Conservation (phyloP, 2,113 vertebrate genomes). For the Ceuthmochares aereus region DNA sequence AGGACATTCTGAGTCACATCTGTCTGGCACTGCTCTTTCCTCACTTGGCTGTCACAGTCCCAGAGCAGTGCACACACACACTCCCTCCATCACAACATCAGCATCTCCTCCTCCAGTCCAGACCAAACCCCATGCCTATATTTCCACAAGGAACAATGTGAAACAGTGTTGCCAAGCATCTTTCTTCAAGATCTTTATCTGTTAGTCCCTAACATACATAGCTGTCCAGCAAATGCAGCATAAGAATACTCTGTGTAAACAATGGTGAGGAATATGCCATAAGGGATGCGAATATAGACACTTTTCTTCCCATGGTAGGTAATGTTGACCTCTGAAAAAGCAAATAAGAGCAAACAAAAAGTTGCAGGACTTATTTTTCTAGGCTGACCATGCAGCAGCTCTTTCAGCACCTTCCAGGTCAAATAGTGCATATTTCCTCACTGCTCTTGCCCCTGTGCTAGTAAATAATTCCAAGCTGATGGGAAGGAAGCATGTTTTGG, state of each 20-base stretch:
- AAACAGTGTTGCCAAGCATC: not conserved
- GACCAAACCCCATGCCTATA: not conserved
- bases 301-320: not conserved
- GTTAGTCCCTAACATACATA: not conserved
- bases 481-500: not conserved
- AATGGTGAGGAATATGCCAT: not conserved
- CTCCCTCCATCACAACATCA: accelerated
- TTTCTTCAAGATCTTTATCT: not conserved
- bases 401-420: not conserved
- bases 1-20: accelerated
- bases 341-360: not conserved
- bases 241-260: not conserved
- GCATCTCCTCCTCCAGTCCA: not conserved
- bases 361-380: not conserved
- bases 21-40: not conserved
- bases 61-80: accelerated
- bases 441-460: not conserved
- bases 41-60: not conserved
- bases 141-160: not conserved
- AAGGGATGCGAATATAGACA: not conserved
- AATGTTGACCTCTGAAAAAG: not conserved
- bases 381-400: not conserved
- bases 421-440: not conserved
- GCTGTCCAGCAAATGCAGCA: not conserved
- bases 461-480: not conserved